Conservation (phyloP, 2,888 invertebrate genomes). For the Aricia artaxerxes region DNA sequence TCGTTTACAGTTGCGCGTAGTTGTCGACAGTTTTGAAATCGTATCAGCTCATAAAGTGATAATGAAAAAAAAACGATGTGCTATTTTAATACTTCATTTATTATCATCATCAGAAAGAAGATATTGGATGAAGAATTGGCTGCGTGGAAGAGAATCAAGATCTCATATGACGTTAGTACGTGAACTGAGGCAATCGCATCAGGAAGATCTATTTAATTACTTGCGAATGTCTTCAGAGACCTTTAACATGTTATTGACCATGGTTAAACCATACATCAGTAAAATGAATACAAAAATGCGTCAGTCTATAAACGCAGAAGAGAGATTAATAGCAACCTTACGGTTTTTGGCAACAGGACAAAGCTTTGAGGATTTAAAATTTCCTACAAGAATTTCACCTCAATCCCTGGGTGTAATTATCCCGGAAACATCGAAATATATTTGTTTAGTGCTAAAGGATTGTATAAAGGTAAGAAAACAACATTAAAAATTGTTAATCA, state of each 20-base stretch:
- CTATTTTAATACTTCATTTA: neutral
- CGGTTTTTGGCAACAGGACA: slow-evolving; percentile 10
- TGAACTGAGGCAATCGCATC: slow-evolving; percentile 21
- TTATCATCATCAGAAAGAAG: slow-evolving; percentile 27
- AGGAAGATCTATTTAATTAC: slow-evolving; percentile 24
- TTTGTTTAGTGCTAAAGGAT: slow-evolving; percentile 24
- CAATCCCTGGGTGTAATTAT: slow-evolving; percentile 22
- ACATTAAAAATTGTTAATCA: neutral
- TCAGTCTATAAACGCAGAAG: slow-evolving; percentile 25
- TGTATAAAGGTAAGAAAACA: slow-evolving; percentile 23
- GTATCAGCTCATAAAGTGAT: neutral
- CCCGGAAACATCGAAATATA: slow-evolving; percentile 23
- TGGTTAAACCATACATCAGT: slow-evolving; percentile 21
- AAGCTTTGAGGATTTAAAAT: slow-evolving; percentile 17
- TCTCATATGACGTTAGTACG: slow-evolving; percentile 25
- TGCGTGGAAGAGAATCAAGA: slow-evolving; percentile 16
- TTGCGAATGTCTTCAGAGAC: slow-evolving; percentile 22
- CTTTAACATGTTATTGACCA: slow-evolving; percentile 19
- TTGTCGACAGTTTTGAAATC: neutral
- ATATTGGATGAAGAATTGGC: slow-evolving; percentile 19
- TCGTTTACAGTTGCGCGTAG: too few species aligned
- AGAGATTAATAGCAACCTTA: slow-evolving; percentile 17
- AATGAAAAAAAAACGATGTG: neutral
- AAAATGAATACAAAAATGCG: slow-evolving; percentile 25
- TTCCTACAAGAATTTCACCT: slow-evolving; percentile 28